These are phyloP conservation scores for Myiopsitta monachus DNA, from an alignment of 2,113 vertebrate genomes.

Conservation along the genomic window DNA sequence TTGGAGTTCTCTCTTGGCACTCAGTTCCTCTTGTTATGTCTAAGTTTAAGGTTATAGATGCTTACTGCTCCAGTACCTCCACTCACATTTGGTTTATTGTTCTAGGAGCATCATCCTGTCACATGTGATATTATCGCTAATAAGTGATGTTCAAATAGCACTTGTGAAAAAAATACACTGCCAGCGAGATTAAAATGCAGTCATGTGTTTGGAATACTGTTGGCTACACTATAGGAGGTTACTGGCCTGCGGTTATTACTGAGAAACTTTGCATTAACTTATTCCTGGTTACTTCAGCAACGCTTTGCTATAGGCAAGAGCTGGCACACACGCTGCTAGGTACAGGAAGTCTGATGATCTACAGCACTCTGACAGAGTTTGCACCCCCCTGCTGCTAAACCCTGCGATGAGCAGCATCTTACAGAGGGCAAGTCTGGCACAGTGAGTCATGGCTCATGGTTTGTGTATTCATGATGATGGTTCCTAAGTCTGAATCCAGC, in stretches of 20 bases:
- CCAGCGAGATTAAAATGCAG: neutral
- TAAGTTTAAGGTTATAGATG: neutral
- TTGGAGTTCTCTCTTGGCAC: neutral
- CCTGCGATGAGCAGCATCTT: neutral
- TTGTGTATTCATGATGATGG: neutral
- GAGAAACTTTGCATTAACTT: neutral
- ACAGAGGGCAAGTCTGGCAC: neutral
- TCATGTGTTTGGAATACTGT: neutral
- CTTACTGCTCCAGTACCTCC: neutral
- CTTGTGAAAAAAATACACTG: neutral
- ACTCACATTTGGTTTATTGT: neutral
- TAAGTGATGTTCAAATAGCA: neutral
- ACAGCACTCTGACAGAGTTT: neutral
- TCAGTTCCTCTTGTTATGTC: neutral
- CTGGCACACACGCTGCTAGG: accelerated
- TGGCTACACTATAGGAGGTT: neutral
- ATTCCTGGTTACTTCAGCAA: neutral
- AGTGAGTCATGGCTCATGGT: neutral
- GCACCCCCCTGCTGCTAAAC: neutral
- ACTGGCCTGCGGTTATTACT: neutral
- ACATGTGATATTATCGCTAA: neutral
- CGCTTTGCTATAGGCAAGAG: neutral
- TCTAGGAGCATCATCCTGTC: neutral
- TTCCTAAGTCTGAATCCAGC: neutral
- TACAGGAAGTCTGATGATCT: neutral